Base-by-base conservation (phyloP, 2,888 invertebrate genomes). In the Scaptomyza flava region DNA sequence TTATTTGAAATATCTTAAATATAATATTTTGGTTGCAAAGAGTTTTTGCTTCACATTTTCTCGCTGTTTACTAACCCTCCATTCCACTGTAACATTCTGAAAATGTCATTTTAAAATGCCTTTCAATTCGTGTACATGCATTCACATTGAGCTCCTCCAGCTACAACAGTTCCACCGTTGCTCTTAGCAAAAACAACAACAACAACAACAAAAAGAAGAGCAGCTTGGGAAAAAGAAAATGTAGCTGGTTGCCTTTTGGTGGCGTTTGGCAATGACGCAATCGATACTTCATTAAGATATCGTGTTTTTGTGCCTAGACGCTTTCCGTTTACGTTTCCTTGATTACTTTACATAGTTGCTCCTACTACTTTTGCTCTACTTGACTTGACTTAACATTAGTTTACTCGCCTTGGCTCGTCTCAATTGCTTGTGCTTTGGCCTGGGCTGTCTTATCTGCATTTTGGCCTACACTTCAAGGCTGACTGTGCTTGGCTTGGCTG, bases 251-350 rank as follows among this genome's bases (percentile, higher is more conserved):
- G 70, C 66, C 77, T 71, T 76, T 74, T 74, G 77, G 77, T 72
- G 68, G 57, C 53, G 46, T 38, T 68, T 59, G 77, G 77, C 68
- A 72, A 63, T 74, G 73, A 72, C 60, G 79, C 81, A 82, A 81
- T 89, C 89, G 82, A 88, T 81, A 75, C 86, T 82, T 82, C 87
- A 84, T 81, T 87, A 84, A 84, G 82, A 89, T 86, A 86, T 81
- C 89, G 87, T 87, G 89, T 83, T 87, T 80, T 79, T 77, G 74
- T 85, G 89, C 89, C 81, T 87, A 83, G 88, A 85, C 86, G 74
- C 79, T 83, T 88, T 89, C 88, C 90, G 88, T 87, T 89, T 83
- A 86, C 89, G 89, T 89, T 88, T 88, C 89, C 89, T 87, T 88
- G 88, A 88, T 88, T 88, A 89, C 88, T 83, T 88, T 89, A 87